Base-by-base conservation (phyloP, 1,140 invertebrate species). In the Drosophila carrolli region DNA sequence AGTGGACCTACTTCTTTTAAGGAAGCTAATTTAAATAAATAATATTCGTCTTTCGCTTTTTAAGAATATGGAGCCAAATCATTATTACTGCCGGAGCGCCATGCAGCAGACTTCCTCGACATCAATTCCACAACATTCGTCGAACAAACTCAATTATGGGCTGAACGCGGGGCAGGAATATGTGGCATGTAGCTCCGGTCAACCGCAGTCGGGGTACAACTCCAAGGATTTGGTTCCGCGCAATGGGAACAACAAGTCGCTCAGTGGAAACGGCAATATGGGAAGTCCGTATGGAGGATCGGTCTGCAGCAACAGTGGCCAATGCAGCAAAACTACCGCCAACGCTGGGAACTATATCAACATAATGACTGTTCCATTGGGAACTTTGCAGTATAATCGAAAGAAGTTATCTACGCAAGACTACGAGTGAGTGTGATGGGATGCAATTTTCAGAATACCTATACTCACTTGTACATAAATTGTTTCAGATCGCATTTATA, bases 381-480 rank as follows among this genome's bases (percentile, higher is more conserved):
- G 85, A 19, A 90, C 89, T 1, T 53, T 92, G 61, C 91, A 92
- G 53, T 92, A 92, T 75, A 91, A 92, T 73, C 89, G 91, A 40
- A 79, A 92, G 54, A 92, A 92, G 62, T 65, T 88, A 37, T 65
- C 83, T 59, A 66, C 91, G 50, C 91, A 92, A 55, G 91, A 92
- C 41, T 91, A 91, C 58, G 91, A 92, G 91, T 92, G 80, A 89
- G 91, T 81, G 11, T n/a, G n/a, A 4, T 7, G 1, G 8, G 5
- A 27, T 13, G 0, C 23, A 23, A 23, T 23, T 4, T 23, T 23
- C 23, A 23, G 23, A 23, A 23, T 23, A 23, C 4, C 4, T 23
- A 3, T 23, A 23, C 23, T 23, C 23, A 23, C 23, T 4, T 23
- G 23, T 23, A 1, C 8, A 4, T 13, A 27, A 4, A 1, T 48